Base-by-base conservation (phyloP, 1,140 invertebrate species). In the Lordiphosa collinella region DNA sequence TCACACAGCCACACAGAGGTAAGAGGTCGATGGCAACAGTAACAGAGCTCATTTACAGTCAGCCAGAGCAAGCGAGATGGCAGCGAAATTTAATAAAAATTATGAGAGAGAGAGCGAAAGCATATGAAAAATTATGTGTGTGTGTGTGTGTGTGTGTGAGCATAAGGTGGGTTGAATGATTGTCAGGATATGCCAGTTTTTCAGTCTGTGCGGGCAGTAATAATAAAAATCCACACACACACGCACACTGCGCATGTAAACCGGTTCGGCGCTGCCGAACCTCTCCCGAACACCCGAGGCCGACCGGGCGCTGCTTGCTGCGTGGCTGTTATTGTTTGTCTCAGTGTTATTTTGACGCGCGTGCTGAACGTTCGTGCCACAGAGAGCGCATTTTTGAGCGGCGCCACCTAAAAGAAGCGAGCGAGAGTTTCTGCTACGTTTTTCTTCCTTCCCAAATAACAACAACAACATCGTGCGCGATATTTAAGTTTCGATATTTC, bases 271-370 rank as follows among this genome's bases (percentile, higher is more conserved):
- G n/a, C n/a, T n/a, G n/a, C n/a, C n/a, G n/a, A n/a, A n/a, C n/a
- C n/a, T n/a, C n/a, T n/a, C n/a, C n/a, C n/a, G n/a, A n/a, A n/a
- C n/a, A n/a, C n/a, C n/a, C n/a, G n/a, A n/a, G n/a, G n/a, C n/a
- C n/a, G n/a, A n/a, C n/a, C n/a, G n/a, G n/a, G n/a, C n/a, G n/a
- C n/a, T n/a, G n/a, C n/a, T n/a, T n/a, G n/a, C n/a, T n/a, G n/a
- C n/a, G n/a, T n/a, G n/a, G n/a, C n/a, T n/a, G 76, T 78, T 78
- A 69, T 84, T 78, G 79, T 82, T 82, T 78, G 72, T 84, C 73
- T 70, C 79, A 84, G 67, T 88, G 67, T 72, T 71, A 74, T 74
- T 88, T 88, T 82, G 87, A 88, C 87, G 87, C 82, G 86, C 86
- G 86, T 70, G 70, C 68, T 80, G 74, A 67, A 88, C 87, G 86